Conservation (phyloP, 2,888 invertebrate genomes). For the Dynastes maya region DNA sequence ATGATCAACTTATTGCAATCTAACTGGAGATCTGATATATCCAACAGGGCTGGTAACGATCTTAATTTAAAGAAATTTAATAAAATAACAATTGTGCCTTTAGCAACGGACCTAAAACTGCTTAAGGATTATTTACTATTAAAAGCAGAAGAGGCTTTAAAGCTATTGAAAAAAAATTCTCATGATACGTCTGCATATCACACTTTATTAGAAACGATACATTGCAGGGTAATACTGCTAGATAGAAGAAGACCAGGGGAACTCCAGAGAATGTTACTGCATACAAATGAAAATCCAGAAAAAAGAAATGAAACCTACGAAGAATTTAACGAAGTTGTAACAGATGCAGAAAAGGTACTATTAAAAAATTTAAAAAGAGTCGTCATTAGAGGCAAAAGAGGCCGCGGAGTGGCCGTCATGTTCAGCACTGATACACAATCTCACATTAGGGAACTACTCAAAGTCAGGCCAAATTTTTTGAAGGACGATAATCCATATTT, state of each 20-base stretch:
- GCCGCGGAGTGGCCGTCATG: no score
- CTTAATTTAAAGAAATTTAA: conserved; percentile 12
- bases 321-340: no score
- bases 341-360: no score
- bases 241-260: neutral
- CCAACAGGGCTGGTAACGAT: conserved; percentile 13
- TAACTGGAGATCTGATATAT: conserved; percentile 19
- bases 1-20: conserved; percentile 10
- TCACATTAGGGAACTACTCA: no score
- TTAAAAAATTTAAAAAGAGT: no score
- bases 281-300: conserved; percentile 2
- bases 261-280: neutral
- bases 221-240: neutral
- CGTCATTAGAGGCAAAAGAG: no score
- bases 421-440: no score
- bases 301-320: neutral
- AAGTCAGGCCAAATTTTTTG: no score
- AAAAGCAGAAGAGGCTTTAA: neutral
- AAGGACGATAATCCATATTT: no score
- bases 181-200: neutral
- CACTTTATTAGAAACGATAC: neutral
- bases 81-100: conserved; percentile 7
- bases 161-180: neutral
- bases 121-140: neutral
- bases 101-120: neutral